Evolutionary conservation across 2,888 invertebrate species (phyloP), one percentile per base, ranked within the genome.

Genomic region (Apodemia duryi): DNA sequence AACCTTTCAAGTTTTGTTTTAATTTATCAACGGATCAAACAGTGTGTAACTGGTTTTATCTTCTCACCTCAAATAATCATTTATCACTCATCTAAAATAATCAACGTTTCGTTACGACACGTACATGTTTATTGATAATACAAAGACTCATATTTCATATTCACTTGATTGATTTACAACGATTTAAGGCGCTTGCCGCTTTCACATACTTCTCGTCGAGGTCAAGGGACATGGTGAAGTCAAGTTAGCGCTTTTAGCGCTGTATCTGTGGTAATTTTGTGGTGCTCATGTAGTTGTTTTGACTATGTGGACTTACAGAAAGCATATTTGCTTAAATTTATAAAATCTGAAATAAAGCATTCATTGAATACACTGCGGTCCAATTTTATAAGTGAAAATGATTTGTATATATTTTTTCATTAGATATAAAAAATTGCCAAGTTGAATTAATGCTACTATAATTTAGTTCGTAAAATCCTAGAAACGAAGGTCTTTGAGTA

Each of bases 151-250:
- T 86, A 85, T 84, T 84, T 87, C 84, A 85, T 82, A 81, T 73
- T 66, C 73, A 71, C 74, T 75, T 84, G 86, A 87, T 87, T 87
- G 86, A 86, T 87, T 85, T 83, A 84, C 83, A 77, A 77, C 81
- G 78, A 76, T 73, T 74, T n/a, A 77, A 76, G 77, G 79, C 81
- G 79, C 75, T 79, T 81, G 80, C 75, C 79, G 81, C 81, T 86
- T 84, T 85, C 83, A 77, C 83, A 86, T 83, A 80, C 82, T 79
- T 87, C 86, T 85, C 85, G 85, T 84, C 83, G 82, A 81, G 77
- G 66, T 71, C 75, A 74, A 63, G 63, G 66, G 62, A 73, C 72
- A 74, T 13, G 28, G 21, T 35, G 7, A 32, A 32, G 11, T 57
- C 13, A 57, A 57, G 13, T 32, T 6, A 57, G 57, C 57, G 57